Evolutionary conservation across 1,140 invertebrate species (phyloP), one percentile per base, ranked within the genome.

Genomic region (Leucophenga varia): DNA sequence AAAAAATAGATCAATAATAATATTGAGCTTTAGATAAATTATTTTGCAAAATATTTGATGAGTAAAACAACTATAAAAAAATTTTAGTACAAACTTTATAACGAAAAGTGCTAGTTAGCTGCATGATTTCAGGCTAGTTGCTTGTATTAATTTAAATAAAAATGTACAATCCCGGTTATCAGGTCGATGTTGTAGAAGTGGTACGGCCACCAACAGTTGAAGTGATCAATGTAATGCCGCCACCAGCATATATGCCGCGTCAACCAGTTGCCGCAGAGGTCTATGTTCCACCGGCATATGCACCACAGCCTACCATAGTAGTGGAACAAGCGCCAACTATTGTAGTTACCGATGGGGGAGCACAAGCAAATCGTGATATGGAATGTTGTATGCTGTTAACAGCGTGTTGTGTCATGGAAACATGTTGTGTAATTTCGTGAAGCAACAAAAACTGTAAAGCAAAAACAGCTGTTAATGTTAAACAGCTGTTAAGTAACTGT

Each of bases 141-240:
- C 28, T 36, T 28, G 35, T 16, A 34, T 14, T 34, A 10, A 14
- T 34, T 34, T 4, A 12, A n/a, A 3, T 17, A 6, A 10, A 30
- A 28, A 67, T 67, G 63, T 65, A 57, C 46, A 65, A 65, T 44
- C 37, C 59, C 22, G 63, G 63, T 31, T 65, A 57, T 13, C 53
- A 65, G 43, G 59, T 65, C 50, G n/a, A n/a, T n/a, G n/a, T n/a
- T n/a, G n/a, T n/a, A n/a, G n/a, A n/a, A n/a, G 25, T 28, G 25
- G 25, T 6, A 28, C 25, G 6, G 12, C 25, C 25, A 28, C 25
- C 25, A 28, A 6, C 25, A 6, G 25, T 28, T 28, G 63, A 65
- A 3, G 45, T 65, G 13, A 59, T 65, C 20, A 63, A 65, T 52
- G 54, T 54, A 2, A 44, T 59, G 34, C 54, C 28, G 12, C 49